Conservation (phyloP, 1,140 invertebrate species). For the Coelopa frigida region DNA sequence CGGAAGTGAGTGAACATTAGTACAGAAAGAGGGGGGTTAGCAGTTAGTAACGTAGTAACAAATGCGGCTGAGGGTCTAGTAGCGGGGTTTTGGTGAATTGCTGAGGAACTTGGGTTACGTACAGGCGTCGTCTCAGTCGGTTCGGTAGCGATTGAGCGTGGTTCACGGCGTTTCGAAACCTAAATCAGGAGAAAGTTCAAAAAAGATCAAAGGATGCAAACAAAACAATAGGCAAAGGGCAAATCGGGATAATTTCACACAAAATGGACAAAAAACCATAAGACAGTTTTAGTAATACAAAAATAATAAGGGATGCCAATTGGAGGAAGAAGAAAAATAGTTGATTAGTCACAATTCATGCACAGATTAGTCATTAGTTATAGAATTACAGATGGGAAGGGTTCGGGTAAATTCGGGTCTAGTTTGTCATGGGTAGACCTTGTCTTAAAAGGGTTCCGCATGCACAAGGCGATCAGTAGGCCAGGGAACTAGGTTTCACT, state of each 20-base stretch:
- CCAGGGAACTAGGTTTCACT: too few species aligned
- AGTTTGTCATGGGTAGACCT: too few species aligned
- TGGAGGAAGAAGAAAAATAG: not conserved
- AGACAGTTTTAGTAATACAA: too few species aligned
- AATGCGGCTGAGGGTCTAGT: not conserved
- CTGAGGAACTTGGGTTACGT: too few species aligned
- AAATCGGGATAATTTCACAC: too few species aligned
- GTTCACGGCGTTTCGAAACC: conserved; percentile 43
- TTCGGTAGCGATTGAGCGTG: conserved; percentile 42
- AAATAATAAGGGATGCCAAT: not conserved
- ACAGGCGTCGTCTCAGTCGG: conserved; percentile 46
- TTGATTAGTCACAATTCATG: not conserved
- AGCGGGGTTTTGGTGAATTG: conserved; percentile 21
- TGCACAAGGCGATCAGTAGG: too few species aligned
- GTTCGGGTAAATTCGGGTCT: too few species aligned
- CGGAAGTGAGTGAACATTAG: too few species aligned
- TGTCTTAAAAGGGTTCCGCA: too few species aligned
- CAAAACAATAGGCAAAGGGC: too few species aligned
- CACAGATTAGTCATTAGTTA: not conserved
- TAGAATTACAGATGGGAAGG: too few species aligned
- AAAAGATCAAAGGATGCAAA: conserved; percentile 41
- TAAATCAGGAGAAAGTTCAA: conserved; percentile 43
- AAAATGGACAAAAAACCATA: too few species aligned
- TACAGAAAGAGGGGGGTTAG: not conserved
- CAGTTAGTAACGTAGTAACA: not conserved